Base-by-base conservation (phyloP, 2,113 vertebrate genomes). In the Hyla sarda region DNA sequence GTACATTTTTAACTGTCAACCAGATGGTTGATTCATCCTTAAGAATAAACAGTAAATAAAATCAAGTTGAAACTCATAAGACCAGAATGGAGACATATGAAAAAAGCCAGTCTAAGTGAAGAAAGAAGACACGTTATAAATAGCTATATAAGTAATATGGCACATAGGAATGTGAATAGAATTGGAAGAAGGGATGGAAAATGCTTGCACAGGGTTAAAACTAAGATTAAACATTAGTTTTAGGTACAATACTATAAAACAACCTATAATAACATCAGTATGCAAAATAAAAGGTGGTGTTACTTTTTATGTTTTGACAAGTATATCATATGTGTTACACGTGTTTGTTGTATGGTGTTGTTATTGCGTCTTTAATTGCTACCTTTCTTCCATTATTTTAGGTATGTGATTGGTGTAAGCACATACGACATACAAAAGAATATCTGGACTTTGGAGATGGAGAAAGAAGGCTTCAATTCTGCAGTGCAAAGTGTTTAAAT, bases 391-490 rank as follows among this genome's bases (percentile, higher is more conserved):
- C 92, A 94, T 94, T 94, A 90, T 95, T 95, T 90, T 96, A 99
- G 98, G 98, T 99, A 91, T 99, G 98, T 93, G 98, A 99, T 95
- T 99, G 98, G 98, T 99, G 98, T 95, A 99, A 99, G 91, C 98
- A 99, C 92, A 99, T 99, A 94, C 97, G 98, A 90, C 98, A 99
- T 95, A 99, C 98, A 88, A 99, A 99, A 95, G 98, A 99, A 94
- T 99, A 99, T 94, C 94, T 99, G 94, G 98, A 99, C 93, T 99
- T 99, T 94, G 98, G 98, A 89, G 97, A 98, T 89, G 98, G 98
- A 88, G 98, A 99, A 92, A 93, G 98, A 91, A 94, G 98, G 92
- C 97, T 99, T 94, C 98, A 99, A 94, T 99, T 99, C 94, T 99
- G 98, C 97, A 99, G 98, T 92, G 98, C 98, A 92, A 99, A 99